Percentiles rank a stretch among this genome's conserved stretches.
phyloP scores from a whole-genome alignment of 2,888 invertebrate genomes.

The Caenorhabditis drosophilae region DNA sequence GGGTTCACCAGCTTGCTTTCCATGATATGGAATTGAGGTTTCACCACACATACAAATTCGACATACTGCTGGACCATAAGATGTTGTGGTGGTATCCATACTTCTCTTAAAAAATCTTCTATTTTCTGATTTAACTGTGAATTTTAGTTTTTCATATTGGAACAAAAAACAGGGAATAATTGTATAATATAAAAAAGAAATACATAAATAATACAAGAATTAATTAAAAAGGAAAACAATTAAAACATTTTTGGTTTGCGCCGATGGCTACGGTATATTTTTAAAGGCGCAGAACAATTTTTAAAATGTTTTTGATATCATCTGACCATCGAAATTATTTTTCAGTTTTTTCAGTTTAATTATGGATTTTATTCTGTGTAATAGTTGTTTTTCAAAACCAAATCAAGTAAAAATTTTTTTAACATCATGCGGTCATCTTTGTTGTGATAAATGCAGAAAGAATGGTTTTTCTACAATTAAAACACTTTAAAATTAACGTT shows the following conservation, averaged over 20 bases:
- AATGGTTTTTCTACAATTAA: neutral
- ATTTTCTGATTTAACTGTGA: too few species aligned
- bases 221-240: too few species aligned
- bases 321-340: too few species aligned
- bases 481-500: neutral
- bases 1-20: conserved; percentile 69
- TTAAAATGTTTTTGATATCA: too few species aligned
- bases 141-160: too few species aligned
- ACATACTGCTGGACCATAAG: conserved; percentile 69
- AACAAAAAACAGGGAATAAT: too few species aligned
- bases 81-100: conserved; percentile 10
- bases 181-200: too few species aligned
- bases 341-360: too few species aligned
- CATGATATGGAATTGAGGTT: conserved; percentile 49
- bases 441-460: neutral
- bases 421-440: neutral
- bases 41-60: conserved; percentile 74
- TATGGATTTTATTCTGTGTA: neutral
- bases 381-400: neutral
- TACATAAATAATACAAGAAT: too few species aligned
- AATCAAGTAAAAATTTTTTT: neutral
- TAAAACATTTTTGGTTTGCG: too few species aligned
- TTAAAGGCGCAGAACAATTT: too few species aligned
- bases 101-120: neutral
- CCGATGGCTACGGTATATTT: too few species aligned